Evolutionary conservation across 2,888 invertebrate species (phyloP), one percentile per base, ranked within the genome.

Genomic region (Tinea trinotella): DNA sequence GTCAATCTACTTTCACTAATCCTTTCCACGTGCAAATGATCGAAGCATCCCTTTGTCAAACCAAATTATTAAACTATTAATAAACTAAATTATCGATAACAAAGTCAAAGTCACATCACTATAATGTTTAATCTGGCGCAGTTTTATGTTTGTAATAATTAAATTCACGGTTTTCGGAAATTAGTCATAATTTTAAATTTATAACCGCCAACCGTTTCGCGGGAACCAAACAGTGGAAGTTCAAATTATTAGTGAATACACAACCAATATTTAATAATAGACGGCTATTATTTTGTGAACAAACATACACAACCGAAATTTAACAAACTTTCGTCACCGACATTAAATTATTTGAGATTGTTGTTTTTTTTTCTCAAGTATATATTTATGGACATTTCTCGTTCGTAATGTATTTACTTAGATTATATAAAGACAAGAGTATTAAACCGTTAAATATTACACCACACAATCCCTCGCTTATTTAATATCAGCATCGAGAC

Each of bases 81-180:
- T 24, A 7, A 24, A 7, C 9, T 24, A 24, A 24, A 24, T 19
- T 19, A 19, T 46, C 46, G 46, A 46, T 19, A 46, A 10, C 46
- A 19, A 10, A 46, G 3, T 17, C 7, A 5, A n/a, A 46, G 22
- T 10, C 22, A 22, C 50, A 50, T 50, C 50, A 50, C 50, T 50
- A 24, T 6, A 7, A 24, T 24, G 24, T 18, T 24, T 18, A 22
- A 20, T 49, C 22, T 49, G 49, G 44, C 18, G 7, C 44, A 49
- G 49, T 49, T 49, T 49, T 49, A 49, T 49, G 12, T 22, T 15
- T 13, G 50, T 15, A 19, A 24, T 18, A 24, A 50, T 50, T 13
- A 24, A 19, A 24, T 50, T 50, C 3, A 50, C 24, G 50, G 13
- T 50, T 50, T 50, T 4, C 50, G 18, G 48, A 40, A 40, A 17